Evolutionary conservation across 2,888 invertebrate genomes (phyloP).

Genomic region (Clunio marinus): DNA sequence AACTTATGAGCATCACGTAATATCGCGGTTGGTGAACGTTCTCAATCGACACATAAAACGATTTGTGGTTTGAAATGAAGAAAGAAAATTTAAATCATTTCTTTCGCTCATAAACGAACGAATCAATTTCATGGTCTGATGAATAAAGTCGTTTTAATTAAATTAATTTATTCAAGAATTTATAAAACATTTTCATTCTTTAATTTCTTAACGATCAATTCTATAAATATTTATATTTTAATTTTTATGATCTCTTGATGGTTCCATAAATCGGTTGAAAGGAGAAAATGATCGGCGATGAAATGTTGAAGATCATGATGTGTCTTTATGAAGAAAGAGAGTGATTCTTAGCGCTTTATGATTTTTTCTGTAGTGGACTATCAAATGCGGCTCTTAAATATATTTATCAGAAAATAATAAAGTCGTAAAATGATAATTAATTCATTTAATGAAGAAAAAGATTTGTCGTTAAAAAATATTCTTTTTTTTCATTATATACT

Average conservation of each 20-base stretch:
- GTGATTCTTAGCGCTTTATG: conserved; percentile 5
- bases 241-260: conserved; percentile 27
- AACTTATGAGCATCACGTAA: conserved; percentile 19
- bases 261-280: conserved; percentile 21
- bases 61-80: neutral
- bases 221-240: conserved; percentile 28
- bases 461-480: neutral
- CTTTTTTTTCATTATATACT: neutral
- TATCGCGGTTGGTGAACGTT: neutral
- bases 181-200: neutral
- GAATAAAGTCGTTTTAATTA: neutral
- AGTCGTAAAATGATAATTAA: conserved; percentile 25
- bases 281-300: neutral
- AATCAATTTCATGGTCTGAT: neutral
- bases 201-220: conserved; percentile 15
- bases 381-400: neutral
- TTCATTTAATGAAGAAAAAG: no score
- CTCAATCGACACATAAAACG: neutral
- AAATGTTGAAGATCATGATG: neutral
- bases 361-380: neutral
- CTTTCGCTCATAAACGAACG: neutral
- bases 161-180: neutral
- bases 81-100: no score
- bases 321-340: neutral
- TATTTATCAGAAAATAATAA: conserved; percentile 1